These are phyloP conservation scores for Sardinella longiceps DNA, from an alignment of 2,797 vertebrate species.

Conservation along the genomic window DNA sequence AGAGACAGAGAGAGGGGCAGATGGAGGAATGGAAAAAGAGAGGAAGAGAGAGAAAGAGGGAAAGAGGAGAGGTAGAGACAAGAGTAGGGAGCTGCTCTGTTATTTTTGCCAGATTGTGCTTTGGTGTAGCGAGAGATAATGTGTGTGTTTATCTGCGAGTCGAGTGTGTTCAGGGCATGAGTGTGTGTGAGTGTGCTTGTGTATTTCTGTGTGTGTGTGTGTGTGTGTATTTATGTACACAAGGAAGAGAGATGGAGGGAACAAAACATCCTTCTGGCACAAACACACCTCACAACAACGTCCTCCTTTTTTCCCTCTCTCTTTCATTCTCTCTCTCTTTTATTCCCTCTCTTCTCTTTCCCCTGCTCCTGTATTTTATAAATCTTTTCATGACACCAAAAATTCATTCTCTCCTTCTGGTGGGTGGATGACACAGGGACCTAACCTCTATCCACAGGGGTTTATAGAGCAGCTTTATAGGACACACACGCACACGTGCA, in stretches of 20 bases:
- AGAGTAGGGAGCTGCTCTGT: not conserved
- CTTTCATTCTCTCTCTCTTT: not conserved
- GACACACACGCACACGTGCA: not conserved
- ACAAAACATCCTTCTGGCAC: not conserved
- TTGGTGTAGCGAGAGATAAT: not conserved
- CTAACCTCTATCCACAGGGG: not conserved
- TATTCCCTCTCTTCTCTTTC: not conserved
- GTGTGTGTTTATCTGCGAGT: constrained; percentile 1
- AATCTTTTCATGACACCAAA: not conserved
- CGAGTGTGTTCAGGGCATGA: not conserved
- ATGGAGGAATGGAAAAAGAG: not conserved
- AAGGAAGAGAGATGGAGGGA: not conserved
- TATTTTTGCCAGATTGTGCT: constrained; percentile 19
- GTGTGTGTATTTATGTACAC: not conserved
- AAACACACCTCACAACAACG: not conserved
- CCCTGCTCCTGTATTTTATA: not conserved
- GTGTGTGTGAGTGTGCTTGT: not conserved
- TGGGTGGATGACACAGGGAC: not conserved
- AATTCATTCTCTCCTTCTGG: not conserved
- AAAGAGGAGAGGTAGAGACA: not conserved
- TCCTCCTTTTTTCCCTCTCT: not conserved
- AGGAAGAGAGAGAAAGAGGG: not conserved
- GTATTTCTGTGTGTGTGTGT: not conserved
- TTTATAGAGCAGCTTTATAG: not conserved
- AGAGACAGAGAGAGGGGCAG: not conserved